phyloP scores from a whole-genome alignment of 2,888 invertebrate species.

The Anthoptus insignis region DNA sequence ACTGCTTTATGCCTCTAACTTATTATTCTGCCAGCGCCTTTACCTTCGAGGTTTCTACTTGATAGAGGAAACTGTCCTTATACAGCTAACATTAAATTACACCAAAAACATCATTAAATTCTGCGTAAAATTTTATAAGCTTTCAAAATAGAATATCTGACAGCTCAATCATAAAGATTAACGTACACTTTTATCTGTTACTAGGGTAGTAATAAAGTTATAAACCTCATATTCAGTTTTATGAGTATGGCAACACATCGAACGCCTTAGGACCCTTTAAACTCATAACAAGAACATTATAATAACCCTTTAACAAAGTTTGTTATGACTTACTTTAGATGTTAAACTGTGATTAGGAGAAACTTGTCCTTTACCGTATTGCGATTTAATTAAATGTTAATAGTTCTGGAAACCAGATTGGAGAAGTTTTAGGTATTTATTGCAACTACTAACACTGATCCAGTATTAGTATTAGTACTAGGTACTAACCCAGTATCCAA shows the following conservation, averaged over 20 bases:
- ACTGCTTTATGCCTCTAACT: too few relatives aligned
- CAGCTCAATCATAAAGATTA: background rate
- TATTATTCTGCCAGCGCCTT: too few relatives aligned
- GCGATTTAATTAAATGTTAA: background rate
- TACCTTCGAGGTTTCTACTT: too few relatives aligned
- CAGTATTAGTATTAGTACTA: too few relatives aligned
- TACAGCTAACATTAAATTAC: too few relatives aligned
- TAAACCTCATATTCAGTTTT: background rate
- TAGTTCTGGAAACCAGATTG: background rate
- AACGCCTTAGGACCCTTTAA: background rate
- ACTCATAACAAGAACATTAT: background rate
- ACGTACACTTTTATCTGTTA: background rate
- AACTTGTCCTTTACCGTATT: background rate
- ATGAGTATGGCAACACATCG: background rate
- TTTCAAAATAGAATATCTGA: background rate
- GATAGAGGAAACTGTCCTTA: too few relatives aligned
- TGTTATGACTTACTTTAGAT: background rate
- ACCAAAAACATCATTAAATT: background rate
- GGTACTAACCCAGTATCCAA: too few relatives aligned
- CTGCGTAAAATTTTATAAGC: background rate
- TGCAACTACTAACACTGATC: too few relatives aligned
- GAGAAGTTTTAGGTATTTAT: too few relatives aligned
- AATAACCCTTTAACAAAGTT: conserved; percentile 1
- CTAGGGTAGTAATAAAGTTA: background rate
- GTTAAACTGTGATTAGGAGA: background rate